A percentile compares a stretch with the other conserved stretches of the same genome.
Conservation (phyloP, 2,113 vertebrate species). For the Alaudala cheleensis region DNA sequence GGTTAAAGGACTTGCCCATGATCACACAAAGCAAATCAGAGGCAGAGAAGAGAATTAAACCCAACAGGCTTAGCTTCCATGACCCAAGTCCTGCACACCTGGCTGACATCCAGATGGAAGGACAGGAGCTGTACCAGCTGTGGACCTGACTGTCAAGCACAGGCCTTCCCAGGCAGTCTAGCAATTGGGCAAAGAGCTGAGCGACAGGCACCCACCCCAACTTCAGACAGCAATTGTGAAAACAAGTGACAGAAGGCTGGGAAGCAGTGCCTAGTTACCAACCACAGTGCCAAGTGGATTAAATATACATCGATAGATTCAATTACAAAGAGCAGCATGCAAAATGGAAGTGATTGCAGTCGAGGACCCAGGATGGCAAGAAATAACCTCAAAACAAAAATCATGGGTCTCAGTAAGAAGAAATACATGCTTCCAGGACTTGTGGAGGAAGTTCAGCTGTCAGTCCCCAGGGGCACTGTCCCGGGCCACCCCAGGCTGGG, state of each 20-base stretch:
- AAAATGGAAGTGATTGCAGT: conserved; percentile 39
- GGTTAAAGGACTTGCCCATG: conserved; percentile 44
- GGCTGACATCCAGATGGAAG: background rate
- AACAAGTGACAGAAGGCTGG: conserved; percentile 60
- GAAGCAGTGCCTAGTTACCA: conserved; percentile 56
- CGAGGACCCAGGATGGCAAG: background rate
- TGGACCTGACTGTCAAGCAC: background rate
- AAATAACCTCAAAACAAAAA: conserved; percentile 3
- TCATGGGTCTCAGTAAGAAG: background rate
- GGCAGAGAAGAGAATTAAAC: conserved; percentile 39
- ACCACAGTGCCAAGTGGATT: conserved; percentile 43
- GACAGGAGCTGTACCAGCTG: background rate
- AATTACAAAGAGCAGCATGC: conserved; percentile 47
- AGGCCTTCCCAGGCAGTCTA: background rate
- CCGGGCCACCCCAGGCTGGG: background rate
- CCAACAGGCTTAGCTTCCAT: background rate
- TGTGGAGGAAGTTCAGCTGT: background rate
- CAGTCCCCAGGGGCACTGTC: background rate
- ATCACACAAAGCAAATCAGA: conserved; percentile 39
- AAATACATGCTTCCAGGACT: background rate
- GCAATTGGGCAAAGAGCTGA: background rate
- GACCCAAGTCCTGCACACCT: background rate
- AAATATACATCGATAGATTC: conserved; percentile 62
- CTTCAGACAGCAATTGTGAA: conserved; percentile 41
- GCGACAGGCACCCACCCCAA: background rate